These are phyloP conservation scores for Brienomyrus longianalis DNA, from an alignment of 2,113 vertebrate species.

Conservation along the genomic window DNA sequence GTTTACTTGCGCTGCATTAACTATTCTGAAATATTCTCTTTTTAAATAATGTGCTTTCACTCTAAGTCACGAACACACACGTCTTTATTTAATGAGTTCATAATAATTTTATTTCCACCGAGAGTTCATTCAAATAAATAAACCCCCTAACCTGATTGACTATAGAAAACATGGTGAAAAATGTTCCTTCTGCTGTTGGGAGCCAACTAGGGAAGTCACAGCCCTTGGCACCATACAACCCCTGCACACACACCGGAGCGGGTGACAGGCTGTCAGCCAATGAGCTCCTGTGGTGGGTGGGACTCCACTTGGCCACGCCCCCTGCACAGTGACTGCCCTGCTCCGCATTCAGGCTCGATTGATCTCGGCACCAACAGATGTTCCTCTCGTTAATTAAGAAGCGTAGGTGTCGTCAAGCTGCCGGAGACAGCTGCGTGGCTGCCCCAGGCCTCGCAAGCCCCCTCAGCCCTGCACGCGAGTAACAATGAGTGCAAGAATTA, in stretches of 20 bases:
- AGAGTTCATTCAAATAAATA: not conserved
- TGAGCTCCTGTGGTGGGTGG: not conserved
- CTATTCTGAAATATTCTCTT: not conserved
- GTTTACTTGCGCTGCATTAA: not conserved
- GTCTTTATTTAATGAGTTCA: not conserved
- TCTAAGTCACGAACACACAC: not conserved
- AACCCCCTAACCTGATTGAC: not conserved
- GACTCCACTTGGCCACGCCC: not conserved
- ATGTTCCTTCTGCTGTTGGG: not conserved
- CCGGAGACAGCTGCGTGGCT: not conserved
- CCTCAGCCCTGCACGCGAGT: not conserved
- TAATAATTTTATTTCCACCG: not conserved
- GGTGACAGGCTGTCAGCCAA: not conserved
- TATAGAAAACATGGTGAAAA: not conserved
- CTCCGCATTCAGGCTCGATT: not conserved
- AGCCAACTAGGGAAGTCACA: not conserved
- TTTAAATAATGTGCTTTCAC: not conserved
- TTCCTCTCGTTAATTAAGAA: conserved; percentile 7
- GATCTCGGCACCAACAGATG: conserved; percentile 6
- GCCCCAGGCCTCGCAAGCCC: not conserved
- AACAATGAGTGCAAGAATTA: not conserved
- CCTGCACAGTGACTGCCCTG: not conserved
- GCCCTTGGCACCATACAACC: not conserved
- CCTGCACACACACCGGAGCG: not conserved
- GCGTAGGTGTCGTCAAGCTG: not conserved